Evolutionary conservation across 2,797 vertebrate species (phyloP), one percentile per base, ranked within the genome.

Genomic region (Moxostoma hubbsi): DNA sequence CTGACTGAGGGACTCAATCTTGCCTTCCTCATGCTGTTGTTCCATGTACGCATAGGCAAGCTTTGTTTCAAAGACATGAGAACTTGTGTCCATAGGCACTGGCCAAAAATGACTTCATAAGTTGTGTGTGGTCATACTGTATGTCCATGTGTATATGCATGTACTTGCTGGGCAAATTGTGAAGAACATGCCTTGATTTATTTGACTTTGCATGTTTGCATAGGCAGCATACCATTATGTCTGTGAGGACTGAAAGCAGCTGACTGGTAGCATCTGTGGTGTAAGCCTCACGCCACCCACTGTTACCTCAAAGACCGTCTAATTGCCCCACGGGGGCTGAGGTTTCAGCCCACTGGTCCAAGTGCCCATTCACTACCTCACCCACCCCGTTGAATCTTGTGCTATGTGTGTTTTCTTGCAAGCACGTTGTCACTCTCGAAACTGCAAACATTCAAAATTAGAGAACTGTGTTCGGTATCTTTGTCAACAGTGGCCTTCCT

Each of bases 231-330:
- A 68, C 59, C 69, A 71, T 54, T 54, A 76, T 77, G 51, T 76
- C 16, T 11, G 57, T 75, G 79, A 86, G 82, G 83, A 83, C 75
- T 73, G 61, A 36, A 57, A 82, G 87, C 92, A 93, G 90, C 92
- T 93, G 93, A 86, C 87, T 89, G 83, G 84, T 86, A 82, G 88
- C 92, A 92, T 90, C 89, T 93, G 90, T 88, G 89, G 83, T 15
- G n/a, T 59, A 58, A 64, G 70, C 50, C 72, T 64, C 46, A 50
- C 16, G 45, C 70, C 65, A 75, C 79, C 77, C 71, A 72, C 84
- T 43, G 47, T 83, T 72, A 80, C 86, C 88, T 87, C 88, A 87
- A 86, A 82, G 89, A 86, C 85, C 76, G 82, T 88, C 84, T 86
- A 88, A 89, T 89, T 87, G 88, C 89, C 88, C 88, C 89, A 77